phyloP scores from a whole-genome alignment of 64 coral and sea anemone genomes.

The Montipora sp. region DNA sequence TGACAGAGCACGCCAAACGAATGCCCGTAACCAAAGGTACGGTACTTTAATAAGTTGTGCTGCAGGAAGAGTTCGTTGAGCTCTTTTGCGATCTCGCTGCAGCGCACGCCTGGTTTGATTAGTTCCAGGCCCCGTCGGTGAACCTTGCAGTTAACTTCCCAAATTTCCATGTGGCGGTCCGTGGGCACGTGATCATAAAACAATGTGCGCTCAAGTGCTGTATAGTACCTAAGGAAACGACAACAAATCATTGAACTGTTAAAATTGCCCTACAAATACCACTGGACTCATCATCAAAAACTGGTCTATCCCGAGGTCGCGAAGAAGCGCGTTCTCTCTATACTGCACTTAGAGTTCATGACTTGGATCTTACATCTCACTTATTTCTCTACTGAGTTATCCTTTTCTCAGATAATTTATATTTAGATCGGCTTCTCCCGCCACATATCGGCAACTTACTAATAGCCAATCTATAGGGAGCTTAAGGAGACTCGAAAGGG shows the following conservation, averaged over 20 bases:
- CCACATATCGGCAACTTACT: no score
- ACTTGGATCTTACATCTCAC: no score
- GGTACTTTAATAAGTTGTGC: conserved; percentile 80
- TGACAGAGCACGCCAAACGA: conserved; percentile 92
- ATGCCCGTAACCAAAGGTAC: conserved; percentile 92
- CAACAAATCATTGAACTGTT: neutral
- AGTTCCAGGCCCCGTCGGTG: conserved; percentile 89
- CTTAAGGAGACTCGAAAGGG: no score
- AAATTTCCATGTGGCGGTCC: conserved; percentile 89
- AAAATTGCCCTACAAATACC: no score
- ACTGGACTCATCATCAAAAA: neutral
- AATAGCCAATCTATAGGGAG: no score
- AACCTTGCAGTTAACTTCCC: conserved; percentile 85
- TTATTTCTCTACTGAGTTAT: no score
- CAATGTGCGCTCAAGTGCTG: conserved; percentile 82
- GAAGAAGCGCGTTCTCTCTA: neutral
- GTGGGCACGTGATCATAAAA: conserved; percentile 94
- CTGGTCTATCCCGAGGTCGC: neutral
- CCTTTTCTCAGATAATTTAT: no score
- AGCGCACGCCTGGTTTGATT: conserved; percentile 75
- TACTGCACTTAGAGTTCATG: no score
- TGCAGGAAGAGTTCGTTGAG: conserved; percentile 84
- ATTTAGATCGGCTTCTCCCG: no score
- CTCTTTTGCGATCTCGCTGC: conserved; percentile 90
- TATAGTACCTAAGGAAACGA: conserved; percentile 71